A percentile compares a stretch with the other conserved stretches of the same genome.
Conservation (phyloP, 2,797 vertebrate species). For the Epinephelus malabaricus region DNA sequence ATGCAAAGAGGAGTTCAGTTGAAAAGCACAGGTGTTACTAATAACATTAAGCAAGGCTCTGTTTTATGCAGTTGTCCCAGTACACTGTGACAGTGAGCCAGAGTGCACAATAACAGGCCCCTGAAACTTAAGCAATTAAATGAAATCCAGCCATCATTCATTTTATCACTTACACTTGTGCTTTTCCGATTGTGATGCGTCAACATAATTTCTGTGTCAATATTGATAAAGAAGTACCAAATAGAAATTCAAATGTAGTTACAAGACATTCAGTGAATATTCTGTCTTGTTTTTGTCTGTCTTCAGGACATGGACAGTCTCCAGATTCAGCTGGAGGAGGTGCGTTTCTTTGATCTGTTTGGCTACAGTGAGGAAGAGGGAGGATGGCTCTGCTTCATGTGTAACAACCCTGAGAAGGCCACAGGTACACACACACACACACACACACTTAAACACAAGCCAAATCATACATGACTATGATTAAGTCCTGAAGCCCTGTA, state of each 20-base stretch:
- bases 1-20: too few species aligned
- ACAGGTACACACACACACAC: conserved; percentile 83
- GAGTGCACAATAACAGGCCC: neutral
- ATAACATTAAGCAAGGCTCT: too few species aligned
- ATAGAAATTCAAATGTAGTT: neutral
- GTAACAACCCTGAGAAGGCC: conserved; percentile 96
- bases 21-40: too few species aligned
- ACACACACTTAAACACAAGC: neutral
- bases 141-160: neutral
- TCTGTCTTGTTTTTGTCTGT: conserved; percentile 29
- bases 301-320: conserved; percentile 92
- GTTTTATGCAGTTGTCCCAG: too few species aligned
- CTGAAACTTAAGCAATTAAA: neutral
- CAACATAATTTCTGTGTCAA: neutral
- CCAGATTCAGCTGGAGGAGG: conserved; percentile 93
- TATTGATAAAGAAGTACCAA: neutral
- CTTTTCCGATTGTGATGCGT: neutral
- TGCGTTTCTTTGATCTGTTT: conserved; percentile 96
- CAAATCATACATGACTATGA: neutral
- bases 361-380: conserved; percentile 92
- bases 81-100: neutral
- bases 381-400: conserved; percentile 98
- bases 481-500: neutral
- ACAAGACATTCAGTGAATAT: neutral
- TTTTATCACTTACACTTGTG: neutral